Evolutionary conservation across 1,140 invertebrate species (phyloP).

Genomic region (Procambarus clarkii): DNA sequence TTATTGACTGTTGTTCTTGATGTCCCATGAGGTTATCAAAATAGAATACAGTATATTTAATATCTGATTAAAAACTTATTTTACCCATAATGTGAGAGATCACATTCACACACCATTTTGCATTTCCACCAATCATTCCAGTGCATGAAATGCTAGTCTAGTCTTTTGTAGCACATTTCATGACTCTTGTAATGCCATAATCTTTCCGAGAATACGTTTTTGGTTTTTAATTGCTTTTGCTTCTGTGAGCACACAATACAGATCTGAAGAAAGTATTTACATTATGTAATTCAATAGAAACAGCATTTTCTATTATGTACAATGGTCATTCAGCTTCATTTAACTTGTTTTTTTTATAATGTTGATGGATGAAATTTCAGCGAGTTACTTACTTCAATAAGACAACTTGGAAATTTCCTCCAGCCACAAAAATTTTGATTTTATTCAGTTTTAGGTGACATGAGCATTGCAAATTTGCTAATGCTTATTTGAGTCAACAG

Average conservation of each 20-base stretch:
- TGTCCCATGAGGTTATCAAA: not conserved
- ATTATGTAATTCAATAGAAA: not conserved
- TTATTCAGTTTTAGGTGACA: too few relatives aligned
- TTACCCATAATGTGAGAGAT: not conserved
- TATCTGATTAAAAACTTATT: not conserved
- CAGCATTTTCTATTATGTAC: not conserved
- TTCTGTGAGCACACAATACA: not conserved
- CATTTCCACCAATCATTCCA: constrained; percentile 47
- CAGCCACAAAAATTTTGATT: too few relatives aligned
- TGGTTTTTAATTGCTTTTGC: constrained; percentile 15
- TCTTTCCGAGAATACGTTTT: constrained; percentile 6
- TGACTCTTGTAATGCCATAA: constrained; percentile 32
- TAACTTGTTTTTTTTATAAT: not conserved
- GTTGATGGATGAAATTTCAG: not conserved
- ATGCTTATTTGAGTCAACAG: too few relatives aligned
- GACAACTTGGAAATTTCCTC: too few relatives aligned
- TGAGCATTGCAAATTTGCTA: too few relatives aligned
- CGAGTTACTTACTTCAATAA: not conserved
- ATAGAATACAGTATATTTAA: not conserved
- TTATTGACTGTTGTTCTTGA: not conserved
- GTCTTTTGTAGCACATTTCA: constrained; percentile 32
- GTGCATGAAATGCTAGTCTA: constrained; percentile 37
- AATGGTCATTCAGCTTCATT: not conserved
- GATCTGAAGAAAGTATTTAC: not conserved
- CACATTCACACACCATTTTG: constrained; percentile 19